Conservation (phyloP, 2,797 vertebrate species). For the Choloepus didactylus region DNA sequence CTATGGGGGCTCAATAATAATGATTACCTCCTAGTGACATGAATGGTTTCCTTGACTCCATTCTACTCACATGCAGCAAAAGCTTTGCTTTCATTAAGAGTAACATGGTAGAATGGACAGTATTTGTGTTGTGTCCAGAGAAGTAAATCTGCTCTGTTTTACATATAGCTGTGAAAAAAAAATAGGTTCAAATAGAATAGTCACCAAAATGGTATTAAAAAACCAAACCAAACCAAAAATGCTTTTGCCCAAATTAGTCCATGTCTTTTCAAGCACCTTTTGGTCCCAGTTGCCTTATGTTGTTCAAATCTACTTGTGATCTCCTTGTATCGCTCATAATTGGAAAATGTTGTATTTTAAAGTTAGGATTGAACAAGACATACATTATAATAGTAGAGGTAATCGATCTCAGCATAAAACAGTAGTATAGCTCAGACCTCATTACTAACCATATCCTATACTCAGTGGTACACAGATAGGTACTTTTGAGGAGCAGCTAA, state of each 20-base stretch:
- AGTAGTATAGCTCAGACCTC: neutral
- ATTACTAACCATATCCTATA: neutral
- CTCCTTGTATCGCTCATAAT: neutral
- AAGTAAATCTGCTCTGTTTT: slow-evolving; percentile 50
- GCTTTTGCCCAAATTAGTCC: neutral
- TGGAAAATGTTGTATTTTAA: slow-evolving; percentile 25
- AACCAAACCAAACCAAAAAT: neutral
- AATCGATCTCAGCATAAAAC: slow-evolving; percentile 44
- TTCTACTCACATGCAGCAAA: neutral
- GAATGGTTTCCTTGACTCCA: neutral
- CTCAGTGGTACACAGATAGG: neutral
- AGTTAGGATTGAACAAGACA: slow-evolving; percentile 29
- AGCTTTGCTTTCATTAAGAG: slow-evolving; percentile 16
- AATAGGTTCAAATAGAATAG: slow-evolving; percentile 26
- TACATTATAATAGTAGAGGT: slow-evolving; percentile 42
- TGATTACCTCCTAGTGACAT: neutral
- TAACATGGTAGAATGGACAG: neutral
- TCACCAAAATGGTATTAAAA: neutral
- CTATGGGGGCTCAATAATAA: neutral
- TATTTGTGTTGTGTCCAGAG: neutral
- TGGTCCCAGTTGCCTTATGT: neutral
- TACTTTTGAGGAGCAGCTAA: neutral
- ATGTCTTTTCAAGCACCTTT: slow-evolving; percentile 1
- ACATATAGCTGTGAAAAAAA: neutral
- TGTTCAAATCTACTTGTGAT: neutral